Base-by-base conservation (phyloP, 2,888 invertebrate genomes). In the Lacanobia wlatinum region DNA sequence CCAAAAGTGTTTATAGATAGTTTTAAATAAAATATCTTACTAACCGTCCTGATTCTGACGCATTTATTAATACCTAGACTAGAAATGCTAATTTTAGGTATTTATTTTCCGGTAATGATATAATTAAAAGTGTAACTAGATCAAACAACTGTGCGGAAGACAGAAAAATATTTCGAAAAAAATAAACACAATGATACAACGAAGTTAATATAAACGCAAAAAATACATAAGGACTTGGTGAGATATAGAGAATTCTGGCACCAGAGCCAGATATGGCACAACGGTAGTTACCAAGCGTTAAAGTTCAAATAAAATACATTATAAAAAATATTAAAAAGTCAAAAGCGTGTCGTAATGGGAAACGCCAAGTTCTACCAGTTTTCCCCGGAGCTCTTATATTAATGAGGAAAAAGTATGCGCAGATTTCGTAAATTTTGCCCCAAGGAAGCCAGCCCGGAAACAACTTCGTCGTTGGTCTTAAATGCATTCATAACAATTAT, bases 401-500 rank as follows among this genome's bases (percentile, higher is more conserved):
- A 86, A 86, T 78, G 77, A 76, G 76, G 21, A 78, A 85, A 84
- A 85, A 83, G 80, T 75, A 77, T 70, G 69, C 68, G 69, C 43
- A 73, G 79, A 84, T 81, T 85, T 84, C 46, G 53, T 76, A 61
- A 82, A 84, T 78, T 67, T 43, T 43, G 62, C 78, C 70, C 82
- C 70, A 66, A 69, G 82, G 72, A 75, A 53, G 56, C 53, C 63
- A 23, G 52, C 67, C 62, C 14, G 58, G 28, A 60, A 63, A 55
- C 50, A 73, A 78, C 75, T 82, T 82, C 62, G 59, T 75, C 58
- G 62, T 53, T 43, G 18, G 23, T 65, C 40, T 63, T 65, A 77
- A 80, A 73, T 73, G 56, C 73, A 76, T 79, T 76, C 71, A 79
- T 73, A 76, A 61, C 69, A 67, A 73, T 77, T 70, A 73, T n/a